Evolutionary conservation across 2,113 vertebrate genomes (phyloP).

Genomic region (Cepphus grylle): DNA sequence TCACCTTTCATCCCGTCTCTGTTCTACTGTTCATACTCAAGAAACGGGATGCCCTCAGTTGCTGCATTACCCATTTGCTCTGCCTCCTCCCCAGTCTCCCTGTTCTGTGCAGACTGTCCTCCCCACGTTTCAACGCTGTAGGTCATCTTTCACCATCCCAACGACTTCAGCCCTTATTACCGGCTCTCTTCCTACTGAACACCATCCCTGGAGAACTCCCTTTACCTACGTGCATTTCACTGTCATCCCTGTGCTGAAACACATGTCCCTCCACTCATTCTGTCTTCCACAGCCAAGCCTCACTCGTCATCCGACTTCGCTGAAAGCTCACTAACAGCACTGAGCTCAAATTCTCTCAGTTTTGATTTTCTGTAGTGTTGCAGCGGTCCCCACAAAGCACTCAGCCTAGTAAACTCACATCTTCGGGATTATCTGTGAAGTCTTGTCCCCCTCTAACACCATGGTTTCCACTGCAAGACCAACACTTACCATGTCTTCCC

Average conservation of each 20-base stretch:
- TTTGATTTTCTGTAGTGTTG: background rate
- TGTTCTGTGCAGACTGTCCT: background rate
- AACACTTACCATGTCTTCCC: background rate
- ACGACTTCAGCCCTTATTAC: background rate
- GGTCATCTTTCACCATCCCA: background rate
- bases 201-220: background rate
- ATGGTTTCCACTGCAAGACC: background rate
- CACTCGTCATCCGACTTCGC: background rate
- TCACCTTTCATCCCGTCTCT: background rate
- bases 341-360: background rate
- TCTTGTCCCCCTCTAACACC: background rate
- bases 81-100: background rate
- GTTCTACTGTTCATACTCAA: background rate
- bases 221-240: background rate
- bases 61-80: background rate
- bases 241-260: background rate
- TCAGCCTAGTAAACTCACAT: background rate
- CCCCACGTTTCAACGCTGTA: background rate
- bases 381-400: background rate
- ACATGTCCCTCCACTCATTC: rapidly evolving
- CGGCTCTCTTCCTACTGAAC: background rate
- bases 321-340: background rate
- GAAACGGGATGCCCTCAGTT: background rate
- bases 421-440: background rate
- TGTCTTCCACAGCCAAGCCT: background rate